These are phyloP conservation scores for Sthenelais limicola DNA, from an alignment of 2,888 invertebrate genomes.

Conservation along the genomic window DNA sequence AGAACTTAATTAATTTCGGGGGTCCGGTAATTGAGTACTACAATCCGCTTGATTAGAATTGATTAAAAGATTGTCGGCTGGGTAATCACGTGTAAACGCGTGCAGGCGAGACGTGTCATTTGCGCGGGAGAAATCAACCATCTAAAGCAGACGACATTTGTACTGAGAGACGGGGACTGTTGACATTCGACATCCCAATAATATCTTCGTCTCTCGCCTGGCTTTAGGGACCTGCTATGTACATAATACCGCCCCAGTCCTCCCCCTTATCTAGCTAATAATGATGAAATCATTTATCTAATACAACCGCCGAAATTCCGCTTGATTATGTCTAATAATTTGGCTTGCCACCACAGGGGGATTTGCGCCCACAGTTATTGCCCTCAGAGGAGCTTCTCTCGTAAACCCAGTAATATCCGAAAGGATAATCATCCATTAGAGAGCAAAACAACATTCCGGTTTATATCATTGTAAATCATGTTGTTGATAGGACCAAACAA, in stretches of 20 bases:
- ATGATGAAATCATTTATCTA: background rate
- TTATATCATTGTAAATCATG: no score
- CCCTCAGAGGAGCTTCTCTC: no score
- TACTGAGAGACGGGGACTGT: slow-evolving; percentile 9
- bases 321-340: slow-evolving; percentile 12
- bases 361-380: no score
- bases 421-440: no score
- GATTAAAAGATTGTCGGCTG: slow-evolving; percentile 39
- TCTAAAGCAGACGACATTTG: slow-evolving; percentile 9
- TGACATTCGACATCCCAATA: slow-evolving; percentile 28
- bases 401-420: no score
- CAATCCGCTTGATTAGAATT: slow-evolving; percentile 38
- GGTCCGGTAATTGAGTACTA: slow-evolving; percentile 39
- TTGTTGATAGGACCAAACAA: no score
- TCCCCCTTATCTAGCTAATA: slow-evolving; percentile 29
- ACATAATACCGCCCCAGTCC: slow-evolving; percentile 13
- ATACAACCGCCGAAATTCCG: background rate
- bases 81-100: slow-evolving; percentile 38
- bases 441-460: no score
- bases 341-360: no score
- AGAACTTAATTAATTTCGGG: slow-evolving; percentile 33
- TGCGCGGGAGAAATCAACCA: slow-evolving; percentile 27
- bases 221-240: slow-evolving; percentile 15
- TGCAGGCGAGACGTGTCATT: slow-evolving; percentile 23
- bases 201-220: slow-evolving; percentile 25